Evolutionary conservation across 2,113 vertebrate genomes (phyloP), one percentile per base, ranked within the genome.

Genomic region (Capreolus pygargus): DNA sequence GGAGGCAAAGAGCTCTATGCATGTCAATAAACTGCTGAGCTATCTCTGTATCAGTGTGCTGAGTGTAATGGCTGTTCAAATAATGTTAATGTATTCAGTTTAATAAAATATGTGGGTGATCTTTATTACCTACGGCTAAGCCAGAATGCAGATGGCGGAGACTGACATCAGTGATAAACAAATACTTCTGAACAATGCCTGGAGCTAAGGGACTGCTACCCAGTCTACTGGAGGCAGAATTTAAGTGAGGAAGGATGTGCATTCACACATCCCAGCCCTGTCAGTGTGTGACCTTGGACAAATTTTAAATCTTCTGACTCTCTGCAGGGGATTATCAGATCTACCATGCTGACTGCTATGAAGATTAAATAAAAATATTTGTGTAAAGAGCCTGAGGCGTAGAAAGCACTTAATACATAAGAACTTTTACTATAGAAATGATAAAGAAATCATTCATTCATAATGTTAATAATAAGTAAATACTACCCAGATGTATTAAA

Each of bases 41-140:
- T n/a, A 1, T 58, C 19, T 21, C 81, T 52, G 1, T 47, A 70
- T 79, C 60, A 33, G 55, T n/a, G 19, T 30, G 11, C 52, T 74
- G 81, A 91, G 57, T 33, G 23, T 27, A 39, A 89, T 61, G 86
- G n/a, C 61, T 90, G 61, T 54, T 86, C 30, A 55, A 74, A 87
- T 57, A 52, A 95, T 81, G 81, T 33, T 94, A 96, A 94, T 94
- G 16, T 84, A 95, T 92, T 97, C 88, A 36, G 74, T 52, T 94
- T 96, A 89, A 95, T 97, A 96, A 95, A 84, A 50, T 64, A 74
- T 74, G 12, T 70, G 81, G 88, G 45, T 23, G 45, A 88, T 76
- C 47, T 90, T 95, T 67, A 91, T 95, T 91, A 86, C 70, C 55
- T 89, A 57, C 28, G 39, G 91, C 95, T 67, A 12, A 52, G 25